Base-by-base conservation (phyloP, 2,797 vertebrate genomes). In the Gambusia yucatana region DNA sequence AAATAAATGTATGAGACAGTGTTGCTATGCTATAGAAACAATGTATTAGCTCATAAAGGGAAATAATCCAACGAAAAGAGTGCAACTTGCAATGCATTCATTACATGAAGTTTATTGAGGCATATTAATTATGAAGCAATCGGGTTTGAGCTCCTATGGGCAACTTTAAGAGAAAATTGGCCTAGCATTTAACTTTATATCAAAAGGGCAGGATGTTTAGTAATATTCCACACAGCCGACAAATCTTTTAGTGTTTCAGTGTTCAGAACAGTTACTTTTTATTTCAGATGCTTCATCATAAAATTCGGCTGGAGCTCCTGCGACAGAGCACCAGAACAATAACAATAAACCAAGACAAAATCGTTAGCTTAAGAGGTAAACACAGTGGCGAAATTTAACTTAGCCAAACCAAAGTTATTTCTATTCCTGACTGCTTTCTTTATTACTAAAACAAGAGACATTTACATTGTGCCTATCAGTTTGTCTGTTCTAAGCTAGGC, bases 1-100 rank as follows among this genome's bases (percentile, higher is more conserved):
- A 33, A 6, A 79, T 65, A 3, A 78, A 63, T 67, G 73, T 75
- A 77, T 76, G 20, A 67, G 36, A 67, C 1, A 4, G 20, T 39
- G 22, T 67, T 67, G 39, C 22, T 13, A 43, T 67, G 22, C 65
- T 69, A 43, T n/a, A 69, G n/a, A 14, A 69, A 69, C 65, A 69
- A 67, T 13, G 22, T 69, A 14, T 25, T 69, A 43, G 22, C 11
- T 43, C 22, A 43, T 43, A n/a, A 69, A 69, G 22, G 11, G 39
- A n/a, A 43, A 69, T 13, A 69, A 69, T 43, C 10, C 25, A 46
- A 46, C 41, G 25, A 28, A n/a, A 28, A 28, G n/a, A 44, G 16
- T 44, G 44, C 43, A 16, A 44, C 41, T 43, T 44, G 41, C 3
- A 17, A 46, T 71, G 25, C n/a, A 14, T 71, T 71, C 5, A 46